Percentiles rank a stretch among this genome's conserved stretches.
Conservation (phyloP, 2,797 vertebrate genomes). For the Pseudocheirus occidentalis region DNA sequence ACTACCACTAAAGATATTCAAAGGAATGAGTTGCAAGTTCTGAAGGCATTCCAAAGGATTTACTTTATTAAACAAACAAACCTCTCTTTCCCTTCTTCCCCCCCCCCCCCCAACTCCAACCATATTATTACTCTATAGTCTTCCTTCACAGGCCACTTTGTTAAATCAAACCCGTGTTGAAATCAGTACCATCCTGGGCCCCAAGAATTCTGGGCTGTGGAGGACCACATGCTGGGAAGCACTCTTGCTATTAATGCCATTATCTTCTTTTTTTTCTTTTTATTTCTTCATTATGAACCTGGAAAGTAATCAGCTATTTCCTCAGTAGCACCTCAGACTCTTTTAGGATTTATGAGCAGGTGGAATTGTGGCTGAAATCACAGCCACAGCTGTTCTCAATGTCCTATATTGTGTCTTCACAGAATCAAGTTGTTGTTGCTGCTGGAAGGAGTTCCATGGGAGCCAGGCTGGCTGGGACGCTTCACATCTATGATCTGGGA, state of each 20-base stretch:
- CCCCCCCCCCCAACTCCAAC: background rate
- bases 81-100: too few species aligned
- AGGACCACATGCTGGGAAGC: background rate
- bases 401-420: constrained; percentile 55
- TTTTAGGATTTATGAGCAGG: background rate
- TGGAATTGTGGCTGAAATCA: background rate
- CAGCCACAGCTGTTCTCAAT: background rate
- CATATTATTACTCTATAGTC: background rate
- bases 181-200: background rate
- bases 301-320: background rate
- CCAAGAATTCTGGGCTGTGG: rapidly evolving
- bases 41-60: background rate
- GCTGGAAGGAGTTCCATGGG: constrained; percentile 85
- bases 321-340: background rate
- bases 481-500: constrained; percentile 83
- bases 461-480: constrained; percentile 84
- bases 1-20: background rate
- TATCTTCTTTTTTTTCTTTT: background rate
- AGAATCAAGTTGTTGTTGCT: constrained; percentile 86
- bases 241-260: background rate
- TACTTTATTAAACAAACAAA: background rate
- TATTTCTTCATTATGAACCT: background rate
- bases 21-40: background rate
- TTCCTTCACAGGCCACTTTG: background rate
- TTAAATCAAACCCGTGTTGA: too few species aligned